A percentile compares a stretch with the other conserved stretches of the same genome.
Conservation (phyloP, 2,888 invertebrate genomes). For the Orthosia cruda region DNA sequence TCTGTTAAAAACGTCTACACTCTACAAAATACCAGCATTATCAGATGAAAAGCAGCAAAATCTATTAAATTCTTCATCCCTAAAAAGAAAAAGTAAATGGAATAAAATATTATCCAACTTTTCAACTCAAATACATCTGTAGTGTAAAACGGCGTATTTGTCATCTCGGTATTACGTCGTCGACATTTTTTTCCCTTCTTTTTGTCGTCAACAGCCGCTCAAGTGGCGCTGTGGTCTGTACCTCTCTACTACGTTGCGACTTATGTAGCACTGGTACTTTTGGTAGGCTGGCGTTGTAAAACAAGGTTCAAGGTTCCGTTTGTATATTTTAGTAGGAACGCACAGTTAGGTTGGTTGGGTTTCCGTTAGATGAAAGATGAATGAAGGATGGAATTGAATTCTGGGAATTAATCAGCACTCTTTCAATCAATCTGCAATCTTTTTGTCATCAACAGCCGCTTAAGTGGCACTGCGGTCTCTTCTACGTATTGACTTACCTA, state of each 20-base stretch:
- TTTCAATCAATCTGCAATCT: conserved; percentile 10
- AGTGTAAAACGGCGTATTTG: conserved; percentile 68
- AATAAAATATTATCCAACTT: conserved; percentile 30
- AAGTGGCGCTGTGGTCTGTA: conserved; percentile 65
- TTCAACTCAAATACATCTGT: conserved; percentile 62
- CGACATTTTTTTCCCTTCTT: conserved; percentile 65
- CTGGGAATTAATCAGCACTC: background rate
- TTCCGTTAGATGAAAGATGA: background rate
- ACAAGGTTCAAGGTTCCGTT: conserved; percentile 36
- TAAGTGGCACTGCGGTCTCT: conserved; percentile 66
- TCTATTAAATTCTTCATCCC: background rate
- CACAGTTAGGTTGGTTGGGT: background rate
- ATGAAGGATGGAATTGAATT: background rate
- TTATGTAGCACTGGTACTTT: conserved; percentile 67
- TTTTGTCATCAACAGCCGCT: conserved; percentile 70
- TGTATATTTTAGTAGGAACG: conserved; percentile 10
- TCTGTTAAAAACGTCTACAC: background rate
- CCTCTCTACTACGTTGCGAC: conserved; percentile 52
- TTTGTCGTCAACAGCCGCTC: conserved; percentile 70
- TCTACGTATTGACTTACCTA: conserved; percentile 56
- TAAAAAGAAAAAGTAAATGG: background rate
- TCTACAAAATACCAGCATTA: background rate
- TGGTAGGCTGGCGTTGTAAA: conserved; percentile 36
- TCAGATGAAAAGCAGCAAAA: background rate
- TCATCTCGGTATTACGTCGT: conserved; percentile 66